These are phyloP conservation scores for Caenorhabditis sp. DNA, from an alignment of 2,888 invertebrate species.

Conservation along the genomic window DNA sequence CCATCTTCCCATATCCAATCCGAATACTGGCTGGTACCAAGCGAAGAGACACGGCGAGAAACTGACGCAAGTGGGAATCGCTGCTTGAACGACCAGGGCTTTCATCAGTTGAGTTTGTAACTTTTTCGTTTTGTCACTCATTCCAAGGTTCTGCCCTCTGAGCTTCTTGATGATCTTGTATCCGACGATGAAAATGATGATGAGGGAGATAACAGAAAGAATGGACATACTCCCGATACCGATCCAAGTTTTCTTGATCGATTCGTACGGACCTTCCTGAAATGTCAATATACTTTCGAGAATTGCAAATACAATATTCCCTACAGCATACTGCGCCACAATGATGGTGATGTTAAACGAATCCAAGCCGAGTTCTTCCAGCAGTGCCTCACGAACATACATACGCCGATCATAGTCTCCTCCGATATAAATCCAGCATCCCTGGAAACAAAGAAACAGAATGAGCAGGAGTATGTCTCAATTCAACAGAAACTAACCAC, in stretches of 20 bases:
- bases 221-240: background rate
- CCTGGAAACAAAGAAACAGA: too few relatives aligned
- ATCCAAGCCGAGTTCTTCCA: background rate
- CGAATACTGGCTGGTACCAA: slow-evolving; percentile 40
- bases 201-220: background rate
- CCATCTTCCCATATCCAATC: slow-evolving; percentile 21
- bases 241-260: background rate
- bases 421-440: too few relatives aligned
- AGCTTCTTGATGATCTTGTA: background rate
- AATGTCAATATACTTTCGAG: background rate
- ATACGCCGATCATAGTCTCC: too few relatives aligned
- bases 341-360: background rate
- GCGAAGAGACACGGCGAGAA: slow-evolving; percentile 36
- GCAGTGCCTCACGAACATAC: too few relatives aligned
- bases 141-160: background rate
- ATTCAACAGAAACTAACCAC: background rate
- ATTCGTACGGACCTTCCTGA: background rate
- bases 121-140: slow-evolving; percentile 19
- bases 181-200: background rate
- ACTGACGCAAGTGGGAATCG: slow-evolving; percentile 22
- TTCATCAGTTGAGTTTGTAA: slow-evolving; percentile 32
- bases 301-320: background rate
- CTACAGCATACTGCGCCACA: background rate
- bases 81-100: slow-evolving; percentile 18
- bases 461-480: too few relatives aligned